These are phyloP conservation scores for Argyresthia albistria DNA, from an alignment of 2,888 invertebrate genomes.

Conservation along the genomic window DNA sequence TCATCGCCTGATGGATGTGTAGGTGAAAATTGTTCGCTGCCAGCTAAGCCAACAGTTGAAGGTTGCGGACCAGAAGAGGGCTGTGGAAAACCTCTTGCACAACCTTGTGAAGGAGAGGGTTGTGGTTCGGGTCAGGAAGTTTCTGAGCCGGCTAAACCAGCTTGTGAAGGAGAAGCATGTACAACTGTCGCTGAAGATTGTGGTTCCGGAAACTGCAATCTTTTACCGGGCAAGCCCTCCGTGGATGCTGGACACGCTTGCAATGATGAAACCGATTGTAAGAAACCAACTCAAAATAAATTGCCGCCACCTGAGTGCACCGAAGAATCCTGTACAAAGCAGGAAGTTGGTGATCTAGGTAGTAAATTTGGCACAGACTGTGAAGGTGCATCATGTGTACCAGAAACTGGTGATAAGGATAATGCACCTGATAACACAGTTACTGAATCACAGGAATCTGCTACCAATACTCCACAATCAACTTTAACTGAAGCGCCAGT, in stretches of 20 bases:
- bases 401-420: background rate
- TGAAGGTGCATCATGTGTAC: conserved; percentile 24
- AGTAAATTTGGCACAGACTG: conserved; percentile 24
- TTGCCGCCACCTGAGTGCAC: conserved; percentile 23
- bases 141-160: conserved; percentile 11
- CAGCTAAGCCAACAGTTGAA: conserved; percentile 8
- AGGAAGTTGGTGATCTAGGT: conserved; percentile 21
- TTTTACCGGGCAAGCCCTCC: background rate
- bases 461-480: conserved; percentile 15
- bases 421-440: background rate
- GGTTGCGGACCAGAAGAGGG: conserved; percentile 15
- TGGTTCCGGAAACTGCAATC: background rate
- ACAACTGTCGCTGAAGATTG: background rate
- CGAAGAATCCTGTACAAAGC: conserved; percentile 35
- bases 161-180: conserved; percentile 18
- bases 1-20: conserved; percentile 17
- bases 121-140: conserved; percentile 12
- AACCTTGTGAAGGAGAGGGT: conserved; percentile 7
- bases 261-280: conserved; percentile 21
- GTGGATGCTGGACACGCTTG: conserved; percentile 14
- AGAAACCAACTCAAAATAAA: conserved; percentile 13
- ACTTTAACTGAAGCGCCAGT: conserved; percentile 23
- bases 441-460: background rate
- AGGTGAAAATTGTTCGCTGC: background rate
- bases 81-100: conserved; percentile 12